A percentile compares a stretch with the other conserved stretches of the same genome.
Conservation (phyloP, 2,888 invertebrate species). For the Phasia obesa region DNA sequence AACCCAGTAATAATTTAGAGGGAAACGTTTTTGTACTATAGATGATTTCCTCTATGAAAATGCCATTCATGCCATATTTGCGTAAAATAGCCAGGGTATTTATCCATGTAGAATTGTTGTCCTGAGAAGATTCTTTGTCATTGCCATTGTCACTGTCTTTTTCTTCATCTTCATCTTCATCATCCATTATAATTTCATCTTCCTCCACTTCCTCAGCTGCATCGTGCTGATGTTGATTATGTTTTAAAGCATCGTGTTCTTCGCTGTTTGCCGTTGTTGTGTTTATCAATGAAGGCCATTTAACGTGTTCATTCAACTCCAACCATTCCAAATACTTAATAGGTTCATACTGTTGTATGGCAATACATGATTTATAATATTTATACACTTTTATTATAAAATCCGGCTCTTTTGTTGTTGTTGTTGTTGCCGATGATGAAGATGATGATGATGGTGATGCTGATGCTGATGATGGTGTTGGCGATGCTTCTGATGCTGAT, state of each 20-base stretch:
- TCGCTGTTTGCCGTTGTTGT: conserved; percentile 42
- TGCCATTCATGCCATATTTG: conserved; percentile 72
- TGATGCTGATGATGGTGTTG: conserved; percentile 19
- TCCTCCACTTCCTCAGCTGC: background rate
- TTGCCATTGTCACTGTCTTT: background rate
- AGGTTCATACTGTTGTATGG: conserved; percentile 65
- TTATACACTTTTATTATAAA: conserved; percentile 66
- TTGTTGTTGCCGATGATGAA: conserved; percentile 49
- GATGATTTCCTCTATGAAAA: conserved; percentile 71
- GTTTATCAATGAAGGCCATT: conserved; percentile 70
- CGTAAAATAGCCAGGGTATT: conserved; percentile 68
- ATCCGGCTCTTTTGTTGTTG: conserved; percentile 52
- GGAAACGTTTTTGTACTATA: conserved; percentile 62
- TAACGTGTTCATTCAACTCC: conserved; percentile 67
- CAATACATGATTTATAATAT: conserved; percentile 70
- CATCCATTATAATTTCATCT: conserved; percentile 29
- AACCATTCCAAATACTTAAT: conserved; percentile 70
- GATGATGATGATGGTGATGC: conserved; percentile 71
- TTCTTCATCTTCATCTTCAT: background rate
- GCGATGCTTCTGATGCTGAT: conserved; percentile 70
- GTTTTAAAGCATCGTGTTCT: conserved; percentile 39
- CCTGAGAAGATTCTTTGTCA: background rate
- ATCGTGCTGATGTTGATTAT: conserved; percentile 26
- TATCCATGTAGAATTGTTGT: conserved; percentile 66
- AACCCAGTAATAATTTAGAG: conserved; percentile 54